phyloP scores from a whole-genome alignment of 2,888 invertebrate species.

The Augiades crinisus region DNA sequence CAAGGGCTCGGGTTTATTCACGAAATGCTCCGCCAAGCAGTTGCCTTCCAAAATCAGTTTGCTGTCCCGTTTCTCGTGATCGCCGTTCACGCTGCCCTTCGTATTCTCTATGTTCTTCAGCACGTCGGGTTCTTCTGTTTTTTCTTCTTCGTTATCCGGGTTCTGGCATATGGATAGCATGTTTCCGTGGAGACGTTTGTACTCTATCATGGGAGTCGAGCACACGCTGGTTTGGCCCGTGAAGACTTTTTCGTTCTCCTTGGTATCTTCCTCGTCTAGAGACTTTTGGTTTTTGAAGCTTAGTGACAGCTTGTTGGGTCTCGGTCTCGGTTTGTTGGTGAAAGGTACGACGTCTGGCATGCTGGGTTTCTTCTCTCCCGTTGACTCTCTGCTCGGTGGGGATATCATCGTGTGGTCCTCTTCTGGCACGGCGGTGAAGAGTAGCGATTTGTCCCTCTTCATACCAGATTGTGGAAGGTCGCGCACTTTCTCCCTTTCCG shows the following conservation, averaged over 20 bases:
- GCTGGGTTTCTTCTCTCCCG: conserved; percentile 48
- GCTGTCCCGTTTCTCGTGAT: conserved; percentile 57
- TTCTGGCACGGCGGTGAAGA: conserved; percentile 92
- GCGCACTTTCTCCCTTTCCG: conserved; percentile 69
- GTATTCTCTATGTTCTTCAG: conserved; percentile 62
- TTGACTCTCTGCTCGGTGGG: conserved; percentile 59
- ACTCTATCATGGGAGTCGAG: conserved; percentile 90
- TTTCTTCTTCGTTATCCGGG: conserved; percentile 78
- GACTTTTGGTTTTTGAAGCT: conserved; percentile 80
- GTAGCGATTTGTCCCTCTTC: conserved; percentile 89
- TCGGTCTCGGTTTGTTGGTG: conserved; percentile 68
- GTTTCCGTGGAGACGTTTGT: conserved; percentile 86
- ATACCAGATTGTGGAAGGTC: conserved; percentile 79
- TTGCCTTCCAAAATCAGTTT: conserved; percentile 63
- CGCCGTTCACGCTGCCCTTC: conserved; percentile 52
- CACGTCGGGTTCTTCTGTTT: conserved; percentile 61
- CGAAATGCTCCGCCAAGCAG: conserved; percentile 71
- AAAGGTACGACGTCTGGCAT: conserved; percentile 79
- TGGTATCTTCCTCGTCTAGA: conserved; percentile 80
- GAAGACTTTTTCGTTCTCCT: conserved; percentile 79
- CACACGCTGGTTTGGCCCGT: conserved; percentile 88
- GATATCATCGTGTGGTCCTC: conserved; percentile 83
- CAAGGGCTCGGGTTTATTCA: conserved; percentile 71
- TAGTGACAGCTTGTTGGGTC: conserved; percentile 82
- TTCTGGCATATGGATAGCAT: conserved; percentile 88